Conservation (phyloP, 2,888 invertebrate genomes). For the Drosophila koepferae region DNA sequence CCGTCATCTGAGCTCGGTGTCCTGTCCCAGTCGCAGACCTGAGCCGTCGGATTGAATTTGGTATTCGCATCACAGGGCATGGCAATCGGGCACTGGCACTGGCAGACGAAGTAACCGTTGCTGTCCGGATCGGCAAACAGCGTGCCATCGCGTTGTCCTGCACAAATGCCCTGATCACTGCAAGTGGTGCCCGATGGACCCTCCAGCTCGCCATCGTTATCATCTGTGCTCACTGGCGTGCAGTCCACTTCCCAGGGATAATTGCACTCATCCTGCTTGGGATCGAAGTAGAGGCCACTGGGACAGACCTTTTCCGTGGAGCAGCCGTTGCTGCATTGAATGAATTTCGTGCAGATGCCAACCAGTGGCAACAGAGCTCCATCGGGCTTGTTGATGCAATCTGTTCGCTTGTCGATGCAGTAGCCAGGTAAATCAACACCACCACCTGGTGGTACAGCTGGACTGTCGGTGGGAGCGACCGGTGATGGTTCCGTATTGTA, state of each 20-base stretch:
- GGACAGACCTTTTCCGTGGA: constrained; percentile 62
- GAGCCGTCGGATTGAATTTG: constrained; percentile 37
- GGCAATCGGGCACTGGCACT: constrained; percentile 64
- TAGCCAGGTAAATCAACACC: constrained; percentile 22
- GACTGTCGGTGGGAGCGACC: background rate
- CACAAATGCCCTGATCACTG: constrained; percentile 41
- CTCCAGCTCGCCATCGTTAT: constrained; percentile 21
- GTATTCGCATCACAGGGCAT: constrained; percentile 48
- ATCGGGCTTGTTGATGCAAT: constrained; percentile 35
- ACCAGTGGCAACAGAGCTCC: constrained; percentile 22
- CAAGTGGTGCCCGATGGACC: constrained; percentile 70
- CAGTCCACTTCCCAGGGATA: constrained; percentile 68
- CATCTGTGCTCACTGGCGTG: constrained; percentile 10
- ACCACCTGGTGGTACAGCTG: constrained; percentile 1
- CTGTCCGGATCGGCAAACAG: constrained; percentile 42
- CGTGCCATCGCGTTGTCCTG: constrained; percentile 39
- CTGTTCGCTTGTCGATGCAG: constrained; percentile 38
- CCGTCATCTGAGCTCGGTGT: background rate
- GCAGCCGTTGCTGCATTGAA: constrained; percentile 63
- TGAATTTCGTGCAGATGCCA: constrained; percentile 64
- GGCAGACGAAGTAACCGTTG: constrained; percentile 62
- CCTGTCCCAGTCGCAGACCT: constrained; percentile 52
- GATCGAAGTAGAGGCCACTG: constrained; percentile 67
- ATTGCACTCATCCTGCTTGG: constrained; percentile 52
- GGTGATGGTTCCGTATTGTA: constrained; percentile 4